Conservation (phyloP, 2,113 vertebrate genomes). For the Urocynchramus pylzowi region DNA sequence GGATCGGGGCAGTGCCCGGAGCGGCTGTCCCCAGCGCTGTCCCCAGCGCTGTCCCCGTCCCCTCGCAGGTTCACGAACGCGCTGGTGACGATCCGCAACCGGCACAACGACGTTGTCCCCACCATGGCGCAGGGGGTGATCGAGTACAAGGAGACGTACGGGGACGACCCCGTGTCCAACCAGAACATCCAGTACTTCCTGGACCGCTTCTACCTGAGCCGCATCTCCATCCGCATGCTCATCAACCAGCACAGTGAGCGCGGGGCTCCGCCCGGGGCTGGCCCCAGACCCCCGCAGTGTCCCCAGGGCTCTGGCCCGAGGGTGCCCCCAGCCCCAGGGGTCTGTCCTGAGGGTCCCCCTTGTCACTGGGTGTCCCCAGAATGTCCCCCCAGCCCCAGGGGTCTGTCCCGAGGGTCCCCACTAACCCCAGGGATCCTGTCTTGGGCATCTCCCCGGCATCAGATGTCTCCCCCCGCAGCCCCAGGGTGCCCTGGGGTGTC, state of each 20-base stretch:
- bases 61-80: slow-evolving; percentile 80
- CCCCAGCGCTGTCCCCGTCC: no score
- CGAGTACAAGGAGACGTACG: slow-evolving; percentile 88
- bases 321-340: no score
- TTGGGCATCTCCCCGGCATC: not conserved
- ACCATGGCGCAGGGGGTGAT: slow-evolving; percentile 94
- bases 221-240: slow-evolving; percentile 96
- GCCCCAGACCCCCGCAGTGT: no score
- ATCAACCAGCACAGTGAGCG: slow-evolving; percentile 97
- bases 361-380: no score
- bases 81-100: slow-evolving; percentile 90
- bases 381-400: not conserved
- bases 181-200: slow-evolving; percentile 97
- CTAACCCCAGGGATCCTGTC: not conserved
- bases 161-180: slow-evolving; percentile 85
- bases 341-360: no score
- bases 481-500: no score
- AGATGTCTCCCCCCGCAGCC: not conserved
- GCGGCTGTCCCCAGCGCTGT: not conserved
- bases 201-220: slow-evolving; percentile 95
- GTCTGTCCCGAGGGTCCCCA: not conserved
- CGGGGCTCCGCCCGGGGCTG: no score
- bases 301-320: not conserved
- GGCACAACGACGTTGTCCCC: slow-evolving; percentile 93
- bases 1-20: rapidly evolving